phyloP scores from a whole-genome alignment of 2,888 invertebrate genomes.

The Amiota minor region DNA sequence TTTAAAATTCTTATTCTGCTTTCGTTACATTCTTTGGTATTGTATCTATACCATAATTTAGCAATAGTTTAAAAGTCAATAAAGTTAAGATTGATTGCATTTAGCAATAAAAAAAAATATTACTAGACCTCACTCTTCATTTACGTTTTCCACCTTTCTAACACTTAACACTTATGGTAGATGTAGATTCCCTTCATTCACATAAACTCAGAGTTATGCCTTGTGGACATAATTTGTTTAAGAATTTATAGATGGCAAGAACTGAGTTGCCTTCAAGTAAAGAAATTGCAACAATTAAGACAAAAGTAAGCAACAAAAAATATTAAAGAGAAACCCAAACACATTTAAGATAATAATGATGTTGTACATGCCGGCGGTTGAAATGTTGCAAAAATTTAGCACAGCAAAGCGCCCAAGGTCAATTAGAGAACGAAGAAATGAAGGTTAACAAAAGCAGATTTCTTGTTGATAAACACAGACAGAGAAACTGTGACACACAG shows the following conservation, averaged over 20 bases:
- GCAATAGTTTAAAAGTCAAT: too few relatives aligned
- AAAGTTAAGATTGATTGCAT: too few relatives aligned
- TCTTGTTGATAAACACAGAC: too few relatives aligned
- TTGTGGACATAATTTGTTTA: slow-evolving; percentile 22
- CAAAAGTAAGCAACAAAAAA: slow-evolving; percentile 7
- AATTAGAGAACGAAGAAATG: neutral
- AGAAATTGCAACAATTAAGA: slow-evolving; percentile 21
- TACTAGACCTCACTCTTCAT: too few relatives aligned
- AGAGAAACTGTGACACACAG: too few relatives aligned
- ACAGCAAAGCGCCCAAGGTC: slow-evolving; percentile 17
- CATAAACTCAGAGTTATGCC: neutral
- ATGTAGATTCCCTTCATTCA: neutral
- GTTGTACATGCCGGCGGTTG: neutral
- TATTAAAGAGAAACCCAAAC: neutral
- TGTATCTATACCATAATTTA: too few relatives aligned
- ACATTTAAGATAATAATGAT: neutral
- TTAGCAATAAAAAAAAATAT: too few relatives aligned
- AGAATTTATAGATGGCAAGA: slow-evolving; percentile 8
- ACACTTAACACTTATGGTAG: too few relatives aligned
- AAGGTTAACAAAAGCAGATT: too few relatives aligned
- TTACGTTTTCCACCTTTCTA: too few relatives aligned
- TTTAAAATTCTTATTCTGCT: too few relatives aligned
- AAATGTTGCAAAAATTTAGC: slow-evolving; percentile 12
- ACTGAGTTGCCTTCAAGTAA: slow-evolving; percentile 8
- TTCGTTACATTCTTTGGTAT: too few relatives aligned